phyloP scores from a whole-genome alignment of 2,797 vertebrate genomes.

The Catamblyrhynchus diadema region DNA sequence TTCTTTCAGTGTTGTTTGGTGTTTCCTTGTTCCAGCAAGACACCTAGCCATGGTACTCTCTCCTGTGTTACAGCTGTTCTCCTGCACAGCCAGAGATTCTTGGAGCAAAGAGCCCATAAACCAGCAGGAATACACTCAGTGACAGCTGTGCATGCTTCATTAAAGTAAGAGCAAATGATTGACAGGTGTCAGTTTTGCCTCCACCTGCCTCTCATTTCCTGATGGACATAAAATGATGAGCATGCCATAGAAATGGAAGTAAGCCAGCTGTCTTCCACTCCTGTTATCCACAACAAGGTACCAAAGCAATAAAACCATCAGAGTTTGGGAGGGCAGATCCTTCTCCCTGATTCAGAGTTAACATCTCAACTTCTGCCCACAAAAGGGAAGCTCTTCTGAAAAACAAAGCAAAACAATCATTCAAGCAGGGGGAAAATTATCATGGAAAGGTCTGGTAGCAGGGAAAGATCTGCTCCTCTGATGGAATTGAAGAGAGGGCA shows the following conservation, averaged over 20 bases:
- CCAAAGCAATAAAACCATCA: neutral
- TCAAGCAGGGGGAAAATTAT: neutral
- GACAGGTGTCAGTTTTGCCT: neutral
- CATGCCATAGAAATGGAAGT: neutral
- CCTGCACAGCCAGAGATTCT: neutral
- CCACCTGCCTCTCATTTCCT: neutral
- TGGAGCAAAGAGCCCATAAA: neutral
- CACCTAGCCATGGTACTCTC: neutral
- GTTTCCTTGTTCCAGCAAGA: neutral
- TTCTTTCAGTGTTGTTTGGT: neutral
- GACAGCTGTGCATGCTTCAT: neutral
- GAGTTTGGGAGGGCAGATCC: neutral
- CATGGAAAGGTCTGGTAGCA: neutral
- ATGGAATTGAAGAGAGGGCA: neutral
- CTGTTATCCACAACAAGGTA: neutral
- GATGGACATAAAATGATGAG: neutral
- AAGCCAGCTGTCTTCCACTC: neutral
- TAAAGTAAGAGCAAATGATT: neutral
- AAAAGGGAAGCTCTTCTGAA: neutral
- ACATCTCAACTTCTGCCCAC: neutral
- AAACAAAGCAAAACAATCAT: neutral
- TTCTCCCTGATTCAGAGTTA: neutral
- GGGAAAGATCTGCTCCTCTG: neutral
- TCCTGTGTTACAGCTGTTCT: neutral
- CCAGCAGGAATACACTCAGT: neutral